Conservation (phyloP, 2,888 invertebrate genomes). For the Hypena proboscidalis region DNA sequence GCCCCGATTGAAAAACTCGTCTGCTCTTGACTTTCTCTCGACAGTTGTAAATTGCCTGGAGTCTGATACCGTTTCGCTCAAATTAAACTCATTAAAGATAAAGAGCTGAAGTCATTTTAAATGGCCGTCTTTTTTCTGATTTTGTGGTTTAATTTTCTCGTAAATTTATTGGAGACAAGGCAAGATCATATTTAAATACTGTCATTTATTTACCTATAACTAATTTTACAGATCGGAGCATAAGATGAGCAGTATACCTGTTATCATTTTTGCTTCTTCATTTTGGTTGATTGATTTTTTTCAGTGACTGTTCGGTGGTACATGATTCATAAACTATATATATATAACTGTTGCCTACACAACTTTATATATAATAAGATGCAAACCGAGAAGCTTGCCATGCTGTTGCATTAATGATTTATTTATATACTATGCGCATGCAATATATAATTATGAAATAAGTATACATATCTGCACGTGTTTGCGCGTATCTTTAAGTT, state of each 20-base stretch:
- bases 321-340: slow-evolving; percentile 12
- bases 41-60: slow-evolving; percentile 36
- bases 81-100: slow-evolving; percentile 32
- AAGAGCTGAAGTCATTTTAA: slow-evolving; percentile 25
- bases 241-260: too few species aligned
- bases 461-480: too few species aligned
- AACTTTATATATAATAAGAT: slow-evolving; percentile 2
- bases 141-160: too few species aligned
- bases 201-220: too few species aligned
- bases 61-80: slow-evolving; percentile 34
- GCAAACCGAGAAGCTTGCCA: slow-evolving; percentile 9
- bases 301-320: slow-evolving; percentile 35
- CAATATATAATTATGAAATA: too few species aligned
- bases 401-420: too few species aligned
- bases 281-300: background rate
- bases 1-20: slow-evolving; percentile 48
- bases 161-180: too few species aligned
- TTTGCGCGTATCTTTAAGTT: too few species aligned
- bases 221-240: too few species aligned
- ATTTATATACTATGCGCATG: too few species aligned
- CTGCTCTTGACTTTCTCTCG: slow-evolving; percentile 42
- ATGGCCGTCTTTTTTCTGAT: slow-evolving; percentile 13
- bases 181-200: too few species aligned
- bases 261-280: too few species aligned
- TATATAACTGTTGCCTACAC: slow-evolving; percentile 4